Percentiles rank a stretch among this genome's conserved stretches.
Evolutionary conservation across 1,140 invertebrate species (phyloP).

Genomic region (Drosophila kurseongensis): DNA sequence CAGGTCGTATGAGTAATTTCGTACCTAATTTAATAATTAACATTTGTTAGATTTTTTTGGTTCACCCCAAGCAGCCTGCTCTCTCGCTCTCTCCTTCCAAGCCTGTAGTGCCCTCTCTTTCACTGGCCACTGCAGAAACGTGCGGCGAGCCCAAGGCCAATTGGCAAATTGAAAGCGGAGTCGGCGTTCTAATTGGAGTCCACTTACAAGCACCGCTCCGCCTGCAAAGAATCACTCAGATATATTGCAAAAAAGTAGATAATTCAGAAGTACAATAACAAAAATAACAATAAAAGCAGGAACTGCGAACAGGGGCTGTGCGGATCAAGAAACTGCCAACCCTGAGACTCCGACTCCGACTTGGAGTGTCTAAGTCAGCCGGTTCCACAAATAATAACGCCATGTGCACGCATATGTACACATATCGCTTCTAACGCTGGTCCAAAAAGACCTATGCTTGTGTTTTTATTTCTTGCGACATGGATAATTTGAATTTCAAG

Average conservation of each 20-base stretch:
- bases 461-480: conserved; percentile 35
- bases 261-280: neutral
- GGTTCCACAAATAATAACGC: conserved; percentile 38
- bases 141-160: conserved; percentile 40
- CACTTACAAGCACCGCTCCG: conserved; percentile 40
- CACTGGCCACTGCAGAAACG: conserved; percentile 34
- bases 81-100: neutral
- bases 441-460: conserved; percentile 2
- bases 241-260: neutral
- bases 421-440: conserved; percentile 13
- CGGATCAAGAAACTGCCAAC: conserved; percentile 60
- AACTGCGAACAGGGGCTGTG: conserved; percentile 38
- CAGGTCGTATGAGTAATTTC: too few species aligned
- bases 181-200: conserved; percentile 47
- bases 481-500: conserved; percentile 44
- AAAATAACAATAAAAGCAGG: conserved; percentile 30
- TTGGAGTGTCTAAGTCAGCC: conserved; percentile 40
- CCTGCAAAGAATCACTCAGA: conserved; percentile 21
- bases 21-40: too few species aligned
- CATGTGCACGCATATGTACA: conserved; percentile 38
- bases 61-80: neutral
- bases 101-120: neutral
- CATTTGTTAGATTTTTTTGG: neutral
- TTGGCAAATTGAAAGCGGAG: conserved; percentile 38
- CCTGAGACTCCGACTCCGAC: conserved; percentile 32